A percentile compares a stretch with the other conserved stretches of the same genome.
Conservation (phyloP, 2,113 vertebrate genomes). For the Mesitornis unicolor region DNA sequence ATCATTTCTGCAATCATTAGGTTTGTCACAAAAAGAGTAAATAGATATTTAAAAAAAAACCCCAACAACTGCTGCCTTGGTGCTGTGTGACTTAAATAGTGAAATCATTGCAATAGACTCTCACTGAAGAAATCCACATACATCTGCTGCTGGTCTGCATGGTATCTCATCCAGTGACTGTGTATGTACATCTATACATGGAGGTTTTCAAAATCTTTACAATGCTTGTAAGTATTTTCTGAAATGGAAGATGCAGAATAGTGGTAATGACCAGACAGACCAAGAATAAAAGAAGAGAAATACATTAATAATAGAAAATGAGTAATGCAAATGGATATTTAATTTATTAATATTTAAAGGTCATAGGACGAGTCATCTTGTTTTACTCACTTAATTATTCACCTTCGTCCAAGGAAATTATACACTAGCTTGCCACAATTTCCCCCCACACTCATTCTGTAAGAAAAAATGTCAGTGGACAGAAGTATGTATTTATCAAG, state of each 20-base stretch:
- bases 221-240: background rate
- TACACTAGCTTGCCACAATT: background rate
- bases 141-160: background rate
- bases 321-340: conserved; percentile 14
- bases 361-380: conserved; percentile 5
- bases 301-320: conserved; percentile 15
- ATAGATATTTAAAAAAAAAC: background rate
- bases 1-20: conserved; percentile 34
- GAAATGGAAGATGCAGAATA: background rate
- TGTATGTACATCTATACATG: background rate
- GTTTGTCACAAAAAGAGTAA: conserved; percentile 50
- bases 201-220: background rate
- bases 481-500: background rate
- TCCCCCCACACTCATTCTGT: background rate
- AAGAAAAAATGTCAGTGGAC: background rate
- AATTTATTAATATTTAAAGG: conserved; percentile 50
- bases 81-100: conserved; percentile 4
- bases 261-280: background rate
- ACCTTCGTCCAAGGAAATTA: background rate
- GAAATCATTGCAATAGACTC: background rate
- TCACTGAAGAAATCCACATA: background rate
- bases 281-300: background rate
- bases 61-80: background rate
- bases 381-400: conserved; percentile 30
- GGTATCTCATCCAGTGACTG: background rate